Evolutionary conservation across 2,797 vertebrate species (phyloP).

Genomic region (Syngnathus acus): DNA sequence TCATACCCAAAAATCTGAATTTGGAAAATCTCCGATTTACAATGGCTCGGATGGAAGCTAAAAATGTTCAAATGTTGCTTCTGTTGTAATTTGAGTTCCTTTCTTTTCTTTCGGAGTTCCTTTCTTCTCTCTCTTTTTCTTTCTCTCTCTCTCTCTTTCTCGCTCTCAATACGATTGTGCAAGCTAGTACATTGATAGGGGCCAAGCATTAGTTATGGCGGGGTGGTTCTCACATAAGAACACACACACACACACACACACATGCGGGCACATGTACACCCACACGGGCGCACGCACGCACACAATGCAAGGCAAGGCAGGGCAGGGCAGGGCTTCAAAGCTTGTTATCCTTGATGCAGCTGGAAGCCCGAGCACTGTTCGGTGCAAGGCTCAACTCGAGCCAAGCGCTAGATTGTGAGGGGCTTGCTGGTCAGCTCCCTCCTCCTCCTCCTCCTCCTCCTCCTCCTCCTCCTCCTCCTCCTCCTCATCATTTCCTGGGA

Average conservation of each 20-base stretch:
- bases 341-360: conserved; percentile 68
- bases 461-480: neutral
- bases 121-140: conserved; percentile 21
- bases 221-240: conserved; percentile 62
- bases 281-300: conserved; percentile 16
- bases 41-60: too few relatives aligned
- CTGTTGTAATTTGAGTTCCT: neutral
- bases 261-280: conserved; percentile 7
- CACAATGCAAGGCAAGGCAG: conserved; percentile 10
- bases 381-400: conserved; percentile 45
- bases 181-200: conserved; percentile 65
- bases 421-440: conserved; percentile 29
- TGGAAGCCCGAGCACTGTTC: conserved; percentile 55
- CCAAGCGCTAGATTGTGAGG: conserved; percentile 44
- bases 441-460: conserved; percentile 17
- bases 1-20: too few relatives aligned
- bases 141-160: conserved; percentile 13
- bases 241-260: conserved; percentile 17
- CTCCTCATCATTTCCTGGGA: neutral
- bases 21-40: too few relatives aligned
- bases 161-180: conserved; percentile 57
- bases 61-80: neutral
- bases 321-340: conserved; percentile 56
- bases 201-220: conserved; percentile 70
- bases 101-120: neutral